Evolutionary conservation across 1,140 invertebrate species (phyloP).

Genomic region (Panagrolaimus sp.): DNA sequence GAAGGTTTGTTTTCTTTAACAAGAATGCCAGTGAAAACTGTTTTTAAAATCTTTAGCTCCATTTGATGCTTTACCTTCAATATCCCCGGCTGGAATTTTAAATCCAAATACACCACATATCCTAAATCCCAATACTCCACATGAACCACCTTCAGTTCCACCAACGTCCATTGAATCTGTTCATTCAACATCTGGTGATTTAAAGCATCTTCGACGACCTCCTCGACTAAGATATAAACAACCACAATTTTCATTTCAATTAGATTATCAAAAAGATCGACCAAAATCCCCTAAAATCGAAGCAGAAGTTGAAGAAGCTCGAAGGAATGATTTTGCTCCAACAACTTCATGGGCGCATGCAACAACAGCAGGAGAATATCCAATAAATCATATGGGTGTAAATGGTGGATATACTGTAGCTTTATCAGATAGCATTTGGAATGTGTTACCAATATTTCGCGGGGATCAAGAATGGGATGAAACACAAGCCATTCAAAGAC

Average conservation of each 20-base stretch:
- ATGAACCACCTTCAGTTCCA: constrained; percentile 6
- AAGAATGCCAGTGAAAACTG: not conserved
- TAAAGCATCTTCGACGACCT: not conserved
- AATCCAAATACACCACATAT: not conserved
- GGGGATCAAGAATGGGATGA: not conserved
- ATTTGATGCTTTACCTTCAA: not conserved
- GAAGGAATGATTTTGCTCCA: not conserved
- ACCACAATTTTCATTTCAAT: not conserved
- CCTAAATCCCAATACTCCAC: not conserved
- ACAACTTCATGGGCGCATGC: not conserved
- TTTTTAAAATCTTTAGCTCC: not conserved
- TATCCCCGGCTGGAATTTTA: not conserved
- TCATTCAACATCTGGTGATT: constrained; percentile 1
- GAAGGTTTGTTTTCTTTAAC: not conserved
- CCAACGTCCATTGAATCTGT: constrained; percentile 6
- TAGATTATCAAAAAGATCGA: not conserved
- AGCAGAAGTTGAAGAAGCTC: not conserved
- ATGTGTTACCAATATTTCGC: constrained; percentile 5
- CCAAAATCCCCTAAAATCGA: not conserved
- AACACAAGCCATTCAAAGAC: not conserved
- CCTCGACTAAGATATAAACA: not conserved
- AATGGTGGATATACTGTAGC: not conserved
- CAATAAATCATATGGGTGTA: not conserved
- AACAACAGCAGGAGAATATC: not conserved
- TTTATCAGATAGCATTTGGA: not conserved